phyloP scores from a whole-genome alignment of 2,888 invertebrate genomes.

The Chymomyza amoena region DNA sequence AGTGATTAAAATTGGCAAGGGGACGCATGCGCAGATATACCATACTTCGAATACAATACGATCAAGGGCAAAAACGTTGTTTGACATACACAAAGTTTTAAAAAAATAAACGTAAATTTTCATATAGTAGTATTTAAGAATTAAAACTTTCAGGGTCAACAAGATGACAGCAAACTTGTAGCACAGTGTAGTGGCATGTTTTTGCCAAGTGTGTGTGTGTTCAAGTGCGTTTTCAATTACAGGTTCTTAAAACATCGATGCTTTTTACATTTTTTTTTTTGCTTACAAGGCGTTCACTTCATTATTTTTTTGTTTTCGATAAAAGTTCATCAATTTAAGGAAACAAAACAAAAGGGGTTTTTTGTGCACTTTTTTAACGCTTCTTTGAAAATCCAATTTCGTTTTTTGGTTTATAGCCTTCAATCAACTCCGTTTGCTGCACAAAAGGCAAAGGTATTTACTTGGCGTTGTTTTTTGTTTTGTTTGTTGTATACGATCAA shows the following conservation, averaged over 20 bases:
- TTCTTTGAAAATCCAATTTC: not conserved
- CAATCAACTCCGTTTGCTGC: not conserved
- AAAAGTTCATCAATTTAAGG: not conserved
- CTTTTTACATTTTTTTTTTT: slow-evolving; percentile 23
- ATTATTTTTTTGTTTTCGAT: slow-evolving; percentile 22
- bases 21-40: slow-evolving; percentile 17
- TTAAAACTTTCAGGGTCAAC: slow-evolving; percentile 51
- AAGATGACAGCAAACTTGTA: slow-evolving; percentile 18
- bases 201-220: slow-evolving; percentile 22
- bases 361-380: not conserved
- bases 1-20: not conserved
- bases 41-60: not conserved
- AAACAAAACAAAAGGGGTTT: slow-evolving; percentile 1
- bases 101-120: not conserved
- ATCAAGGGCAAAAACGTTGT: not conserved
- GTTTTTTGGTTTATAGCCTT: not conserved
- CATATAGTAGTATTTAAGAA: slow-evolving; percentile 35
- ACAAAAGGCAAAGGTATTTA: not conserved
- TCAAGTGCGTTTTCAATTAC: slow-evolving; percentile 55
- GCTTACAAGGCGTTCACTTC: slow-evolving; percentile 40
- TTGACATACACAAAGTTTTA: not conserved
- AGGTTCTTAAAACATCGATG: slow-evolving; percentile 47
- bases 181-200: slow-evolving; percentile 25
- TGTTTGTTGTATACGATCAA: not conserved
- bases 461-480: not conserved